Conservation (phyloP, 2,888 invertebrate species). For the Macrosoma leucophasiata region DNA sequence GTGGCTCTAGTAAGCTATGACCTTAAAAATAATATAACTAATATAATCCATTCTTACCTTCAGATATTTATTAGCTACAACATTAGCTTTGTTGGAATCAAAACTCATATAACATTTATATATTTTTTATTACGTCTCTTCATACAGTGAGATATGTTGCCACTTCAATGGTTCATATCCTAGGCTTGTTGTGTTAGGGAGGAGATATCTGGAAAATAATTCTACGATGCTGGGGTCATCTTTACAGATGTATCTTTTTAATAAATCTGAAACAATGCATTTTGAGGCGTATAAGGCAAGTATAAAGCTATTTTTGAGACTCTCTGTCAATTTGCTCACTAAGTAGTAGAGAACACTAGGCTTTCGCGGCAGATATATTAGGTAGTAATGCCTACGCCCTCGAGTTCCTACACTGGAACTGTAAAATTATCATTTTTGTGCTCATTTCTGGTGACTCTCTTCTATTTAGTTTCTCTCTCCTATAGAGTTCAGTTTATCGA, state of each 20-base stretch:
- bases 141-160: constrained; percentile 79
- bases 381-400: too few relatives aligned
- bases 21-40: too few relatives aligned
- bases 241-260: constrained; percentile 72
- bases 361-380: background rate
- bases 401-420: too few relatives aligned
- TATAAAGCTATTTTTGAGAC: too few relatives aligned
- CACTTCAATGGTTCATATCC: constrained; percentile 92
- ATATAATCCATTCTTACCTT: too few relatives aligned
- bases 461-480: too few relatives aligned
- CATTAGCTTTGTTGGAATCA: constrained; percentile 9
- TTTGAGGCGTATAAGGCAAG: too few relatives aligned
- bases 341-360: too few relatives aligned
- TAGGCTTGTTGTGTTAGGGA: constrained; percentile 88
- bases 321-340: too few relatives aligned
- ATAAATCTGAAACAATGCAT: constrained; percentile 73
- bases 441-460: too few relatives aligned
- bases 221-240: constrained; percentile 83
- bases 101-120: background rate
- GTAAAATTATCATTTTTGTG: too few relatives aligned
- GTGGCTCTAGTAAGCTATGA: too few relatives aligned
- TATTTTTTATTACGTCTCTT: constrained; percentile 29
- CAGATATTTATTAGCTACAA: background rate
- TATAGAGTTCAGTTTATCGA: background rate
- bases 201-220: constrained; percentile 92